Conservation (phyloP, 1,140 invertebrate genomes). For the Delia radicum region DNA sequence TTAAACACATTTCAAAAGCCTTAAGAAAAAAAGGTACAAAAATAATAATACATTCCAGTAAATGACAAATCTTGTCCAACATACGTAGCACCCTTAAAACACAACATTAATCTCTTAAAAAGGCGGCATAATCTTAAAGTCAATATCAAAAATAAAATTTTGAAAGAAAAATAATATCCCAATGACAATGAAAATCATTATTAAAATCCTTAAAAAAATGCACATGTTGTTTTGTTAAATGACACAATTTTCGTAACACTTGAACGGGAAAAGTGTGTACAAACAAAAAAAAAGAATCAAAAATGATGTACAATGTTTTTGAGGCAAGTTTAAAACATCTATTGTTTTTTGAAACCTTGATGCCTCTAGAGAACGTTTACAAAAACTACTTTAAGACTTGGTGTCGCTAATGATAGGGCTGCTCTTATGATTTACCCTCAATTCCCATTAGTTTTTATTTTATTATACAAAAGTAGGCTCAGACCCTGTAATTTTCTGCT, state of each 20-base stretch:
- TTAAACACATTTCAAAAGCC: background rate
- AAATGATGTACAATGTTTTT: conserved; percentile 11
- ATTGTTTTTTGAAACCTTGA: background rate
- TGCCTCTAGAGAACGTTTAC: background rate
- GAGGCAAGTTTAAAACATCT: background rate
- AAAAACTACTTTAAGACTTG: background rate
- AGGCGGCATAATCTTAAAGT: conserved; percentile 21
- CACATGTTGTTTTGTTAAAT: conserved; percentile 17
- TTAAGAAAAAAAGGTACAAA: background rate
- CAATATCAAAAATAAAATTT: conserved; percentile 17
- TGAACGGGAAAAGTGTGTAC: background rate
- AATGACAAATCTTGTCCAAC: background rate
- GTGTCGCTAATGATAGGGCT: conserved; percentile 20
- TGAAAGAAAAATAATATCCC: conserved; percentile 3
- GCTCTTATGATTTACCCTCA: too few species aligned
- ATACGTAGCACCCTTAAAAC: background rate
- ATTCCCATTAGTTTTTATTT: background rate
- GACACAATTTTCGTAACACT: conserved; percentile 23
- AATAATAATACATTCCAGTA: background rate
- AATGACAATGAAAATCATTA: conserved; percentile 20
- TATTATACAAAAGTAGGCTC: background rate
- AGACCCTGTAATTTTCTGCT: conserved; percentile 21
- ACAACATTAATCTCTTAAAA: conserved; percentile 6
- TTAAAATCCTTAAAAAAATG: conserved; percentile 11
- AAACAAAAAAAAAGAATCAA: background rate